Base-by-base conservation (phyloP, 2,888 invertebrate genomes). In the Polia nebulosa region DNA sequence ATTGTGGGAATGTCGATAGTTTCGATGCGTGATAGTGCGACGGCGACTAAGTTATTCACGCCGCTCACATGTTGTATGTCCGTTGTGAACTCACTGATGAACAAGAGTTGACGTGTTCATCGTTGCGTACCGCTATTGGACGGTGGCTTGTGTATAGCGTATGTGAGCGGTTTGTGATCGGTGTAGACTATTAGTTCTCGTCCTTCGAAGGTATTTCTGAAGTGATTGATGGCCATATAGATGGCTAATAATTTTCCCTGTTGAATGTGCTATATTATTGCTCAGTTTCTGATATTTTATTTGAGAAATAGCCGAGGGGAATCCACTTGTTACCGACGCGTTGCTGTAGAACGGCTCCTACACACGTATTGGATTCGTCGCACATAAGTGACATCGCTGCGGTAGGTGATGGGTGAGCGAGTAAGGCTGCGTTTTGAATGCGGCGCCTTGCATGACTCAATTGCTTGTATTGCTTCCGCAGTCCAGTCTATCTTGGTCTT, bases 201-300 rank as follows among this genome's bases (percentile, higher is more conserved):
- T 36, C 36, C 36, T 15, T 36, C 36, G 36, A 15, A 36, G 15
- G 15, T 36, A 15, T 62, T 55, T 5, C 55, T 34, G 15, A 62
- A 55, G 32, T 62, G 25, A 22, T 62, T 62, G 32, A 62, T 44
- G 0, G 61, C 53, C 61, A 32, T 53, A 8, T 53, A 62, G 0
- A 62, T 53, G 0, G 61, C 32, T 15, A 53, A 0, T 32, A 44
- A 32, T 32, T 61, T 32, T 61, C 52, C 52, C 52, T 13, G 29
- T 61, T 51, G 2, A 52, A 61, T 29, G 49, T 59, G 1, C 49
- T 59, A 11, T 49, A 59, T n/a, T 34, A 22, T 8, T 47, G 47
- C 22, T 59, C 49, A 3, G 60, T 51, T 0, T 39, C 36, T 0
- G 60, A 60, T 11, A 60, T 29, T 1, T 39, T 60, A 1, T 51